phyloP scores from a whole-genome alignment of 2,888 invertebrate genomes.

The Polymixis lichenea region DNA sequence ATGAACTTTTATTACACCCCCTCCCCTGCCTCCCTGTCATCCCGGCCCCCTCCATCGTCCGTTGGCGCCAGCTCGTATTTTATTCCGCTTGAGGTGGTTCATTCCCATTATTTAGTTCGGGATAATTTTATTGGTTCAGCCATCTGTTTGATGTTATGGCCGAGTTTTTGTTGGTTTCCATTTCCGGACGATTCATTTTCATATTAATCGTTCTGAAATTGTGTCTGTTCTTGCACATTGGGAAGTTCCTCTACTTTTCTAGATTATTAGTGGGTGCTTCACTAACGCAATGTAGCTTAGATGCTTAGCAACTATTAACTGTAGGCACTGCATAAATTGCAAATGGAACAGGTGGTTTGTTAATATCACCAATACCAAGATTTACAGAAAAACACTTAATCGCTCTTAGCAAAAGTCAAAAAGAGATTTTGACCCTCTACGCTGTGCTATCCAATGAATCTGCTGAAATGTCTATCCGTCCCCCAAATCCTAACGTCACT shows the following conservation, averaged over 20 bases:
- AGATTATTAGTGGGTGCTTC: neutral
- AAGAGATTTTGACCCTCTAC: neutral
- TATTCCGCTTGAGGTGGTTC: constrained; percentile 55
- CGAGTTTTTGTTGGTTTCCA: constrained; percentile 48
- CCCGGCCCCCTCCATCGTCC: neutral
- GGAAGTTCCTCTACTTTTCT: neutral
- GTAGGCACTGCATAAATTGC: neutral
- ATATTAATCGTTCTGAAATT: constrained; percentile 29
- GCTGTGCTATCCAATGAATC: neutral
- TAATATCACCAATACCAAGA: neutral
- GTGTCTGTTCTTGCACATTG: neutral
- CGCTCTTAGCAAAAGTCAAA: neutral
- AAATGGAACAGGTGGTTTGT: neutral
- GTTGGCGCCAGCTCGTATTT: constrained; percentile 53
- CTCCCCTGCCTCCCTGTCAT: neutral
- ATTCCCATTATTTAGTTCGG: constrained; percentile 55
- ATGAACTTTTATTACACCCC: constrained; percentile 46
- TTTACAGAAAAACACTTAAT: neutral
- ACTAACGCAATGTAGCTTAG: neutral
- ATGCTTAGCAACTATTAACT: neutral
- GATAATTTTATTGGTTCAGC: constrained; percentile 51
- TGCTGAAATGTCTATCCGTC: neutral
- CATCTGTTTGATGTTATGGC: constrained; percentile 51
- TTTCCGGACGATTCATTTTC: constrained; percentile 42
- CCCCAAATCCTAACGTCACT: constrained; percentile 10